phyloP scores from a whole-genome alignment of 2,888 invertebrate species.

The Chaetoderma sp. region DNA sequence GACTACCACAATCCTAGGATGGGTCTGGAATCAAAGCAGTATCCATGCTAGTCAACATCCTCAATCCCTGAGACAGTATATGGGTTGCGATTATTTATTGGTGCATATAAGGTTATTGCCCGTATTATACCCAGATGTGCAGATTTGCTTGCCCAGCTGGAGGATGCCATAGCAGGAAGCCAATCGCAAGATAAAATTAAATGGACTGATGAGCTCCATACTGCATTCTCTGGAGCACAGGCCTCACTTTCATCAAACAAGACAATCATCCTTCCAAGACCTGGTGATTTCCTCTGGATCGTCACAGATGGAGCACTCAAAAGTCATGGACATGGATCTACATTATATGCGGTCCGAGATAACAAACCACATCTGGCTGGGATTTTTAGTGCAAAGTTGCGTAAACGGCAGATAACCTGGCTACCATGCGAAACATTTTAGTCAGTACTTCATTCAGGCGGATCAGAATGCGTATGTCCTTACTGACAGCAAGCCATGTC shows the following conservation, averaged over 20 bases:
- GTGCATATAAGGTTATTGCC: slow-evolving; percentile 34
- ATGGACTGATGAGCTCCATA: slow-evolving; percentile 28
- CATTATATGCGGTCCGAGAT: slow-evolving; percentile 12
- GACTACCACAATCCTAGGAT: slow-evolving; percentile 24
- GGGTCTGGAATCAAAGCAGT: slow-evolving; percentile 32
- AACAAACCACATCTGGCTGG: slow-evolving; percentile 12
- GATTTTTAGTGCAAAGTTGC: slow-evolving; percentile 18
- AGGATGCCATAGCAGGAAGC: slow-evolving; percentile 24
- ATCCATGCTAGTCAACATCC: slow-evolving; percentile 26
- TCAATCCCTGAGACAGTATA: slow-evolving; percentile 21
- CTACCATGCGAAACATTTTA: slow-evolving; percentile 46
- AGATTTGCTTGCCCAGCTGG: slow-evolving; percentile 20
- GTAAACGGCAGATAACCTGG: slow-evolving; percentile 36
- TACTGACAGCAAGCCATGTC: slow-evolving; percentile 42
- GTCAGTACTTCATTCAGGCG: slow-evolving; percentile 42
- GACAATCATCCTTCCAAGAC: slow-evolving; percentile 17
- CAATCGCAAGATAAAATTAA: slow-evolving; percentile 28
- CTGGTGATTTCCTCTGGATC: slow-evolving; percentile 23
- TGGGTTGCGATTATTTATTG: slow-evolving; percentile 30
- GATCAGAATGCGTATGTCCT: slow-evolving; percentile 28
- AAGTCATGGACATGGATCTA: slow-evolving; percentile 22
- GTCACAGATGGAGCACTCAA: slow-evolving; percentile 18
- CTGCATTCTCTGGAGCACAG: slow-evolving; percentile 24
- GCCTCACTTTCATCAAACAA: slow-evolving; percentile 3
- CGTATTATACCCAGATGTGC: slow-evolving; percentile 29